Evolutionary conservation across 2,888 invertebrate genomes (phyloP).

Genomic region (Diogma glabrata): DNA sequence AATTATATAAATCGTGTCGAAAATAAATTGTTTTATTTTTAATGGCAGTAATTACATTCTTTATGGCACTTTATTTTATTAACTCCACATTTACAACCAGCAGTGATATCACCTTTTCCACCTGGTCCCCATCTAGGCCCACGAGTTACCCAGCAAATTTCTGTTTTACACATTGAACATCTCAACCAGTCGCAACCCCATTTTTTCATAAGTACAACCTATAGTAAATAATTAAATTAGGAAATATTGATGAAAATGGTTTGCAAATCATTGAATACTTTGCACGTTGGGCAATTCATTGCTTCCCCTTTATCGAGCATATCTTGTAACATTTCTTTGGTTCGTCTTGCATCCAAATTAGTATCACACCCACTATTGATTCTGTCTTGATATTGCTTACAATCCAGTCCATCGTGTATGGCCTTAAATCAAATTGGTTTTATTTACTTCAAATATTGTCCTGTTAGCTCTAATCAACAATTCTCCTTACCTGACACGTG

Average conservation of each 20-base stretch:
- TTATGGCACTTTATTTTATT: slow-evolving; percentile 22
- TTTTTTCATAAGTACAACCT: slow-evolving; percentile 67
- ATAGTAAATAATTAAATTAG: neutral
- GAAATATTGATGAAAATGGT: neutral
- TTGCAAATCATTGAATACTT: too few species aligned
- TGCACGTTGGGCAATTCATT: slow-evolving; percentile 76
- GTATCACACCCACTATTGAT: slow-evolving; percentile 52
- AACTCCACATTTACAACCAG: slow-evolving; percentile 23
- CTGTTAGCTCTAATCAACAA: too few species aligned
- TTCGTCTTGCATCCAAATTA: slow-evolving; percentile 58
- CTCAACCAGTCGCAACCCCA: slow-evolving; percentile 91
- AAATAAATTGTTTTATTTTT: slow-evolving; percentile 9
- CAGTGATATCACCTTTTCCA: slow-evolving; percentile 22
- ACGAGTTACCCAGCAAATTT: slow-evolving; percentile 88
- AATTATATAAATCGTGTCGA: too few species aligned
- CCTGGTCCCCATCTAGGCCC: slow-evolving; percentile 36
- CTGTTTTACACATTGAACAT: slow-evolving; percentile 85
- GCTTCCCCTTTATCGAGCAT: slow-evolving; percentile 78
- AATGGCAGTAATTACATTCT: slow-evolving; percentile 24
- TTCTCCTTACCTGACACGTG: slow-evolving; percentile 60
- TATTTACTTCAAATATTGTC: too few species aligned
- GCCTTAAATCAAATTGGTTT: too few species aligned
- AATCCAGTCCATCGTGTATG: slow-evolving; percentile 66
- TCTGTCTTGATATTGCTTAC: slow-evolving; percentile 65
- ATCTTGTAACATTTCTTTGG: slow-evolving; percentile 66